phyloP scores from a whole-genome alignment of 2,888 invertebrate genomes.

The Metellina segmentata region DNA sequence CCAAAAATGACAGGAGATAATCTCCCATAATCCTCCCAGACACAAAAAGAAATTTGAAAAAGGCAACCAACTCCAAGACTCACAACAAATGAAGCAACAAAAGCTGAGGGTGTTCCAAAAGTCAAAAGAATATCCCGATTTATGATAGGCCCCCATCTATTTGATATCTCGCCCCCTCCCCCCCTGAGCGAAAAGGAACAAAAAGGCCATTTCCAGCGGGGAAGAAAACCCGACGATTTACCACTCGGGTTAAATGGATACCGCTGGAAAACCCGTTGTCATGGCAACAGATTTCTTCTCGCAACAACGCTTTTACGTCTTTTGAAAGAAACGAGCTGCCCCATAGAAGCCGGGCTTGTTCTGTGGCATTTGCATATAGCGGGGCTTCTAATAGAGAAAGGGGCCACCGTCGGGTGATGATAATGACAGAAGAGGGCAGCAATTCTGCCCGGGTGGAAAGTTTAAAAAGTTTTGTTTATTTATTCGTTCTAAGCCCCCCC shows the following conservation, averaged over 20 bases:
- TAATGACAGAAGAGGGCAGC: constrained; percentile 25
- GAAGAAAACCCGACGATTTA: constrained; percentile 33
- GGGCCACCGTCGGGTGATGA: constrained; percentile 19
- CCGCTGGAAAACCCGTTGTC: constrained; percentile 27
- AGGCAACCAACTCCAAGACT: not conserved
- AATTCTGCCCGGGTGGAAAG: not conserved
- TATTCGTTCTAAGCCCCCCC: too few relatives aligned
- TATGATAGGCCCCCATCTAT: constrained; percentile 42
- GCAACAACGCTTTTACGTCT: not conserved
- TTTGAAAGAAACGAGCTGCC: not conserved
- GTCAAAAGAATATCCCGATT: constrained; percentile 30
- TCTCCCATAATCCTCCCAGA: not conserved
- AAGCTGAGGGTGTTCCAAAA: not conserved
- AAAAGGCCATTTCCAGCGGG: not conserved
- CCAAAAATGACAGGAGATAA: not conserved
- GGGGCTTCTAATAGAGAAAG: not conserved
- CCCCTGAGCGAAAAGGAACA: not conserved
- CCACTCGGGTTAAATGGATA: constrained; percentile 26
- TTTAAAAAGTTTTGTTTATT: too few relatives aligned
- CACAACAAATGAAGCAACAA: constrained; percentile 6
- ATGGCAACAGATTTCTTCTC: constrained; percentile 62
- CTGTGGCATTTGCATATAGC: constrained; percentile 42
- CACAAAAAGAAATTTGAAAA: not conserved
- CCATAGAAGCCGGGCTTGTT: not conserved
- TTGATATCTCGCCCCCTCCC: not conserved